Evolutionary conservation across 2,888 invertebrate species (phyloP).

Genomic region (Pterostichus madidus): DNA sequence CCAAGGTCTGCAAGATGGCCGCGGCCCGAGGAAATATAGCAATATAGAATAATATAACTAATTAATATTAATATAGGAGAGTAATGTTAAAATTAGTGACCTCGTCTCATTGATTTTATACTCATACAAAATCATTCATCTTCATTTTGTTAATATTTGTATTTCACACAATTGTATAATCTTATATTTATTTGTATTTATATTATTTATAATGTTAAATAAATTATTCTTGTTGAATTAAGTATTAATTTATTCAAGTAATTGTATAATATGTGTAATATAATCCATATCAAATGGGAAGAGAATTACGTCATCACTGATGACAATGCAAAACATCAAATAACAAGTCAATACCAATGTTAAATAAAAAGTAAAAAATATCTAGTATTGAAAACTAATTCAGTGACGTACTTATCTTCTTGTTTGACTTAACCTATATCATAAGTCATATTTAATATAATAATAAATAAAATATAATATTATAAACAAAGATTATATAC

Average conservation of each 20-base stretch:
- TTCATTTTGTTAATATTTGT: conserved; percentile 11
- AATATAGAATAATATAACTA: conserved; percentile 73
- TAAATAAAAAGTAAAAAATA: too few relatives aligned
- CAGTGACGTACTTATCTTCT: not conserved
- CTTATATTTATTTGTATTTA: too few relatives aligned
- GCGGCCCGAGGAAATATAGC: conserved; percentile 76
- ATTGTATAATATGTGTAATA: too few relatives aligned
- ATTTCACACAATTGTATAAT: not conserved
- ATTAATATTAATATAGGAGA: conserved; percentile 50
- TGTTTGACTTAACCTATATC: not conserved
- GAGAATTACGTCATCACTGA: too few relatives aligned
- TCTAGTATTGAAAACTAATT: too few relatives aligned
- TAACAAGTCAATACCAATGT: too few relatives aligned
- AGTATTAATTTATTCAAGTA: too few relatives aligned
- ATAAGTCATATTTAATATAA: conserved; percentile 34
- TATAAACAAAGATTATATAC: conserved; percentile 24
- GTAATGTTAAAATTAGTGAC: conserved; percentile 53
- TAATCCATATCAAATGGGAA: too few relatives aligned
- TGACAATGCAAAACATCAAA: too few relatives aligned
- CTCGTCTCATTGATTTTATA: conserved; percentile 22
- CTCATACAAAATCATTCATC: too few relatives aligned
- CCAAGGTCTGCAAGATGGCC: conserved; percentile 70
- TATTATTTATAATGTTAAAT: not conserved
- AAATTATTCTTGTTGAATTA: conserved; percentile 24
- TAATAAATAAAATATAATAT: conserved; percentile 4